phyloP scores from a whole-genome alignment of 2,888 invertebrate genomes.

The Chironomus tentans region DNA sequence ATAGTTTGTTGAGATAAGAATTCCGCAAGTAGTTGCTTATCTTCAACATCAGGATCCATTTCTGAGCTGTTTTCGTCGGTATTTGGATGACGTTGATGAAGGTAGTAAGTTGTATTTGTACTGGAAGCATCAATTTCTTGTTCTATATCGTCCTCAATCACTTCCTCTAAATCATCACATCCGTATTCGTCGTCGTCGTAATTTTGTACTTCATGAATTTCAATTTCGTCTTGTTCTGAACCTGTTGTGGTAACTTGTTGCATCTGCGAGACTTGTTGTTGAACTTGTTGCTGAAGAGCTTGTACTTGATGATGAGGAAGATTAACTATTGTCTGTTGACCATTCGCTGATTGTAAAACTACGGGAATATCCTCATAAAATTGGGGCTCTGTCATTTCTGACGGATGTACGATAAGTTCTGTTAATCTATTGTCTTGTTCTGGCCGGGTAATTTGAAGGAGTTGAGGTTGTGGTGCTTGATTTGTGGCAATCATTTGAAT shows the following conservation, averaged over 20 bases:
- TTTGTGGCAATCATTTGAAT: slow-evolving; percentile 21
- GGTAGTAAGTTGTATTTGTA: not conserved
- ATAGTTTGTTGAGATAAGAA: slow-evolving; percentile 46
- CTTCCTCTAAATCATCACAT: slow-evolving; percentile 32
- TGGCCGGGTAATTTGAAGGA: slow-evolving; percentile 32
- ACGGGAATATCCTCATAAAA: slow-evolving; percentile 35
- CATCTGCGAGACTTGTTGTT: slow-evolving; percentile 32
- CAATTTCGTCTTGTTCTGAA: slow-evolving; percentile 18
- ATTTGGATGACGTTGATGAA: not conserved
- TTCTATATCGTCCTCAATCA: slow-evolving; percentile 25
- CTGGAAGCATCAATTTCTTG: not conserved
- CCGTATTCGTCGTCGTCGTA: slow-evolving; percentile 17
- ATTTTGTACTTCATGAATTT: slow-evolving; percentile 26
- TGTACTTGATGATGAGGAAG: slow-evolving; percentile 36
- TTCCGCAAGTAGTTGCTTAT: slow-evolving; percentile 33
- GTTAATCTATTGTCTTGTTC: slow-evolving; percentile 32
- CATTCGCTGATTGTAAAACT: slow-evolving; percentile 30
- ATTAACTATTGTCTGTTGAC: slow-evolving; percentile 34
- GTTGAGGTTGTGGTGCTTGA: slow-evolving; percentile 30
- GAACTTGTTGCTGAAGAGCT: slow-evolving; percentile 30
- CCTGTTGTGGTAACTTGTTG: not conserved
- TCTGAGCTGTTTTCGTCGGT: slow-evolving; percentile 29
- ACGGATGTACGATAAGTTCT: slow-evolving; percentile 37
- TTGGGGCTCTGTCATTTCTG: slow-evolving; percentile 34
- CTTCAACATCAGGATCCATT: slow-evolving; percentile 28